A percentile compares a stretch with the other conserved stretches of the same genome.
These are phyloP conservation scores for Erythrocebus patas DNA, from an alignment of 2,113 vertebrate genomes.

Conservation along the genomic window DNA sequence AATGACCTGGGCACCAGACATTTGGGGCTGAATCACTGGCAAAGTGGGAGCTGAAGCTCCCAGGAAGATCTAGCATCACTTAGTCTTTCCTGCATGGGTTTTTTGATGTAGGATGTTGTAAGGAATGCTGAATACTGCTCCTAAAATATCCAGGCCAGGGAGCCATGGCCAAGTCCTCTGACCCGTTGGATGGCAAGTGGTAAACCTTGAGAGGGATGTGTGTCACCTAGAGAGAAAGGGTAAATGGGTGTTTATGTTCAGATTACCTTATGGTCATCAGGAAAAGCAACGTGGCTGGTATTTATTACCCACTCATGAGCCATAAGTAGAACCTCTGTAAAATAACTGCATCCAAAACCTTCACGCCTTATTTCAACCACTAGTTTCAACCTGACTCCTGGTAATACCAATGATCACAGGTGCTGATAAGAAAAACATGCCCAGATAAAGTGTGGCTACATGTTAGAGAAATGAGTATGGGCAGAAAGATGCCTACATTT, in stretches of 20 bases:
- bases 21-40: neutral
- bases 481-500: neutral
- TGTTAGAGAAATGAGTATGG: neutral
- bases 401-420: neutral
- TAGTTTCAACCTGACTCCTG: neutral
- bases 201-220: neutral
- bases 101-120: neutral
- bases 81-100: neutral
- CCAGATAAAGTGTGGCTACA: neutral
- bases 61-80: neutral
- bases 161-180: neutral
- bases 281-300: neutral
- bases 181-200: accelerated
- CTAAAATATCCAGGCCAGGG: neutral
- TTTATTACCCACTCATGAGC: neutral
- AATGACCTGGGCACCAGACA: neutral
- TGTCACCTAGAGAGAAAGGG: neutral
- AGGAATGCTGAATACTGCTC: neutral
- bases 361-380: neutral
- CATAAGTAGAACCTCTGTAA: neutral
- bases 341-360: neutral
- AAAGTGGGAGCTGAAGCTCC: neutral
- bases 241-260: neutral
- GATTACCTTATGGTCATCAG: neutral
- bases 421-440: neutral